Evolutionary conservation across 2,888 invertebrate genomes (phyloP), one percentile per base, ranked within the genome.

Genomic region (Choristoneura rosaceana): DNA sequence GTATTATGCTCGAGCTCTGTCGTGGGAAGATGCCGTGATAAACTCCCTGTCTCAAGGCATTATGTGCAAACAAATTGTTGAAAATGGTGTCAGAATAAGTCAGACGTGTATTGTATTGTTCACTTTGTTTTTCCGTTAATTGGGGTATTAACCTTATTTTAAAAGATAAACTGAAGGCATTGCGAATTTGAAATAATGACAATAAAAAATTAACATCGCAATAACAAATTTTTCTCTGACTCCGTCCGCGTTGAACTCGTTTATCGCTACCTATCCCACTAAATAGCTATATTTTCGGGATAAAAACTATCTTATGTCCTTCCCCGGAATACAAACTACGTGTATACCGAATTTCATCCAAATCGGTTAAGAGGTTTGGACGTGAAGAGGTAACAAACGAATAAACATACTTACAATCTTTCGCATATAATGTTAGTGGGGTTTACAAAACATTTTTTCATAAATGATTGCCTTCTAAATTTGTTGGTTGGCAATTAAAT

Each of bases 21-120:
- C 71, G 71, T 71, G 71, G 25, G 71, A 71, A 71, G 71, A 71
- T 71, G 7, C 2, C 0, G 15, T 5, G 71, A 71, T 71, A 71
- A 67, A 10, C 8, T 3, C 62, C 38, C 10, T n/a, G 52, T 63
- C 62, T 47, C 58, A 67, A 60, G 50, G 61, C 38, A 41, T 67
- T 71, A 71, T 62, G 65, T 62, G 62, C 52, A 60, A 55, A 43
- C 41, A 45, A 61, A 15, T 43, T 43, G 52, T 58, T 62, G 47
- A 47, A 71, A 71, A 71, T 68, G 38, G 47, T 47, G 71, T 67
- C 71, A 71, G 62, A 55, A 47, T 62, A 25, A 41, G 67, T 47
- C 58, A 58, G 58, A 3, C 62, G 33, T 25, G n/a, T 25, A 47
- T 50, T 50, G 63, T 71, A 38, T 71, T 62, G 47, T 52, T 15